Evolutionary conservation across 2,888 invertebrate genomes (phyloP).

Genomic region (Hypsopygia costalis): DNA sequence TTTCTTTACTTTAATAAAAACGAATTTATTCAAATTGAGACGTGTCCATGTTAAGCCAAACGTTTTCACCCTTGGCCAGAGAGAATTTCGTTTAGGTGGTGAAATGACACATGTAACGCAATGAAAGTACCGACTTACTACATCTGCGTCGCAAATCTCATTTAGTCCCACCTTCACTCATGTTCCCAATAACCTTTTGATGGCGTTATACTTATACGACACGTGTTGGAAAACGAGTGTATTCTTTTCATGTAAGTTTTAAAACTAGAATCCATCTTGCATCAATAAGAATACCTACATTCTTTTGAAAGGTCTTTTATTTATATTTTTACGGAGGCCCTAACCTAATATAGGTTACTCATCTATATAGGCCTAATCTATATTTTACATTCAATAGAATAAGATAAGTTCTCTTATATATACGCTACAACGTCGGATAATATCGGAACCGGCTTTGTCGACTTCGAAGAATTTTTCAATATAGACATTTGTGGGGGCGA

Average conservation of each 20-base stretch:
- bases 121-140: slow-evolving; percentile 40
- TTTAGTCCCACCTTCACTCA: slow-evolving; percentile 30
- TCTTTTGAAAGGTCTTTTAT: too few species aligned
- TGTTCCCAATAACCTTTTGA: slow-evolving; percentile 33
- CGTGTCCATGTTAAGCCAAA: neutral
- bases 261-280: too few species aligned
- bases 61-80: neutral
- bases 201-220: slow-evolving; percentile 5
- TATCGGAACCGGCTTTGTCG: too few species aligned
- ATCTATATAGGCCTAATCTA: too few species aligned
- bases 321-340: too few species aligned
- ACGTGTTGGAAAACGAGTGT: neutral
- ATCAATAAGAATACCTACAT: too few species aligned
- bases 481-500: too few species aligned
- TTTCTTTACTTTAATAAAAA: neutral
- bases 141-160: slow-evolving; percentile 50
- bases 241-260: neutral
- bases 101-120: slow-evolving; percentile 41
- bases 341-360: too few species aligned
- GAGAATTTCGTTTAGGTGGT: slow-evolving; percentile 45
- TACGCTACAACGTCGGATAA: too few species aligned
- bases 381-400: too few species aligned
- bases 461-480: too few species aligned
- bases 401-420: too few species aligned
- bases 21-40: neutral